Evolutionary conservation across 2,888 invertebrate genomes (phyloP), one percentile per base, ranked within the genome.

Genomic region (Dichetophora obliterata): DNA sequence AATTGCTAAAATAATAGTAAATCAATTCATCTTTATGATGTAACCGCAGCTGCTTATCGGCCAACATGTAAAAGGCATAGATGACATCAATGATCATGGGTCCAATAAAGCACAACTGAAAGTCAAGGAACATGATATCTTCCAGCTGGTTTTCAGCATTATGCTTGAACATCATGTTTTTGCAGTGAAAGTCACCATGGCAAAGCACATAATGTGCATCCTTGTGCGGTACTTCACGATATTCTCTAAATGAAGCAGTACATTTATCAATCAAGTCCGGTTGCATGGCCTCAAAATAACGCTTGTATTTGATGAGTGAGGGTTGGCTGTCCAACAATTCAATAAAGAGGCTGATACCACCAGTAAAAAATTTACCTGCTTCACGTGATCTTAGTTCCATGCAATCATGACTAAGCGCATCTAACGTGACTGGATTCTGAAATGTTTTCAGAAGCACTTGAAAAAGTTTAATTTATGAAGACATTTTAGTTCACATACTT

Each of bases 131-230:
- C 80, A 37, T 37, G 37, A 37, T 37, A 31, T 84, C 85, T 9
- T 76, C 59, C 1, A 80, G 70, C 11, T 37, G 37, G 1, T n/a
- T n/a, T 1, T 75, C 77, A 0, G 59, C 76, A 14, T 48, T 48
- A 6, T 82, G 84, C 83, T 85, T 83, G 80, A 85, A 80, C 24
- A 86, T 85, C 6, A 81, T 81, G 0, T 66, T 68, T 48, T 68
- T 68, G 22, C 43, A 5, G 77, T 86, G 84, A 22, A 80, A 84
- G 57, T 86, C 85, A 0, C 84, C 85, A 68, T 86, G 86, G 52
- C 82, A 82, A 1, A 85, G 79, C 43, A 68, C 19, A 68, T 48
- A 24, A 19, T 37, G 37, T 8, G 37, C 37, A 9, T 37, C 34
- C 1, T 16, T 11, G 0, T 65, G 34, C 2, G 34, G 48, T 11